phyloP scores from a whole-genome alignment of 2,113 vertebrate species.

The Candoia aspera region DNA sequence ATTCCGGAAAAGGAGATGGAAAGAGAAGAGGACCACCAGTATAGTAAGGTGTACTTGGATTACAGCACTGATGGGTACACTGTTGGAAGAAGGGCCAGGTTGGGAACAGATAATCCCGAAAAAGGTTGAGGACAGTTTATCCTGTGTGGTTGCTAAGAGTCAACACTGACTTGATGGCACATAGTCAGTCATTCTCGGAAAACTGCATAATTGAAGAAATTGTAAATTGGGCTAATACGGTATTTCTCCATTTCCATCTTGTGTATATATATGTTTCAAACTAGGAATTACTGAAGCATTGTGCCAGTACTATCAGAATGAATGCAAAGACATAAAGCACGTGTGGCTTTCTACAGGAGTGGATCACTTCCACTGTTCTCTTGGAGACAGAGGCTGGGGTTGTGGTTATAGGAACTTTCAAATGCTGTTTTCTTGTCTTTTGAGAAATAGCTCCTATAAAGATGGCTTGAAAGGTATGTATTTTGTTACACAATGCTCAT shows the following conservation, averaged over 20 bases:
- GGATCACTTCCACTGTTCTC: constrained; percentile 87
- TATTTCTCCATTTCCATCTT: constrained; percentile 1
- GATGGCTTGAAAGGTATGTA: constrained; percentile 79
- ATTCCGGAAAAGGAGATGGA: too few relatives aligned
- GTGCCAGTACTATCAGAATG: constrained; percentile 78
- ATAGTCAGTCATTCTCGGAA: background rate
- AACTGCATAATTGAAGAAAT: background rate
- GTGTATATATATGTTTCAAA: background rate
- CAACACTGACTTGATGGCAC: background rate
- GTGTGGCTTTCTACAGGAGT: constrained; percentile 88
- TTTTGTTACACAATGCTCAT: background rate
- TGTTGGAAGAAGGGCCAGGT: background rate
- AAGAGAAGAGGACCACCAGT: too few relatives aligned
- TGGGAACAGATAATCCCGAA: background rate
- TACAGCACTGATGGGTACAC: background rate
- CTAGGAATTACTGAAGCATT: constrained; percentile 82
- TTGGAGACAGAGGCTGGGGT: constrained; percentile 91
- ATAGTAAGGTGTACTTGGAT: background rate
- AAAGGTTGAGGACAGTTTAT: background rate
- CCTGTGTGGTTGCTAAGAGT: background rate
- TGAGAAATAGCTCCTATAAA: constrained; percentile 75
- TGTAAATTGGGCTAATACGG: background rate
- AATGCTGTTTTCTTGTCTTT: constrained; percentile 89
- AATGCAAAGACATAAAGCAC: constrained; percentile 74
- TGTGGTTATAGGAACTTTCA: constrained; percentile 97